Conservation (phyloP, 1,140 invertebrate genomes). For the Orussus abietinus region DNA sequence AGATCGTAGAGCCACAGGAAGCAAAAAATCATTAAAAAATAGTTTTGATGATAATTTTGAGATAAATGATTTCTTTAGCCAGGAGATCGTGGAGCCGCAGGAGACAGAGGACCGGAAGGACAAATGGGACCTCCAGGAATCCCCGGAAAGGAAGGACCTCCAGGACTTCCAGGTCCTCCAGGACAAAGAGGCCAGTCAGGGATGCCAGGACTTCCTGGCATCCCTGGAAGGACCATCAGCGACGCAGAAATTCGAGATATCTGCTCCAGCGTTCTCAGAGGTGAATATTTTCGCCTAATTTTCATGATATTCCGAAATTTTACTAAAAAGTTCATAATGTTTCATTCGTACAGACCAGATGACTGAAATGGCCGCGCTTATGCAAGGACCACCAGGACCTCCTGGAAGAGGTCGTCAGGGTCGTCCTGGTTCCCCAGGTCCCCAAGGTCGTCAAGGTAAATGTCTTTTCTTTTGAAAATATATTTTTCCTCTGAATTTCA, state of each 20-base stretch:
- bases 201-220: conserved; percentile 56
- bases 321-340: conserved; percentile 17
- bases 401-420: conserved; percentile 60
- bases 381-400: conserved; percentile 61
- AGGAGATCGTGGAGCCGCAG: conserved; percentile 53
- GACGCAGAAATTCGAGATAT: conserved; percentile 57
- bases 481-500: too few species aligned
- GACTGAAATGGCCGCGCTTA: conserved; percentile 56
- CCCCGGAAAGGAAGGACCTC: conserved; percentile 51
- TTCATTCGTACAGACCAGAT: conserved; percentile 56
- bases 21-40: too few species aligned
- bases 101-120: conserved; percentile 52
- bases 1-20: too few species aligned
- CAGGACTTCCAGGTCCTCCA: conserved; percentile 43
- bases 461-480: too few species aligned
- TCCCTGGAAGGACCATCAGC: conserved; percentile 46
- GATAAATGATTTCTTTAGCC: too few species aligned
- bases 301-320: conserved; percentile 9
- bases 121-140: conserved; percentile 42
- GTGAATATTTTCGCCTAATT: conserved; percentile 33
- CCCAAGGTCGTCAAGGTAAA: conserved; percentile 63
- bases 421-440: conserved; percentile 58
- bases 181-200: conserved; percentile 52
- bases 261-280: conserved; percentile 55
- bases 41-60: not conserved